A percentile compares a stretch with the other conserved stretches of the same genome.
phyloP scores from a whole-genome alignment of 2,113 vertebrate genomes.

The Leucopsar rothschildi region DNA sequence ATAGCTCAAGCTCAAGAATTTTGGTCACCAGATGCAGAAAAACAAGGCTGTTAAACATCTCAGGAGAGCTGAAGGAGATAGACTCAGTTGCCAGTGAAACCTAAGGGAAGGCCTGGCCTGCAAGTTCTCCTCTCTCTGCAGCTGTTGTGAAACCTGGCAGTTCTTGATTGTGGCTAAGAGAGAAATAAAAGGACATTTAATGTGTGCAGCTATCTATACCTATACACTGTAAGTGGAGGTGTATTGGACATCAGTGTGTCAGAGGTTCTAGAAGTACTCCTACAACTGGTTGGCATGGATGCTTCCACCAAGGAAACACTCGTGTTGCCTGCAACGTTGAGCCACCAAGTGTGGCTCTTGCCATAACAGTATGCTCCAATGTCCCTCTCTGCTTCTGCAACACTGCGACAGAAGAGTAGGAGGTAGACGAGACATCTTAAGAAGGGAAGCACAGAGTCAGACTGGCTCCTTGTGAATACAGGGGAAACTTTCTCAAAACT shows the following conservation, averaged over 20 bases:
- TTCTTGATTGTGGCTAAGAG: not conserved
- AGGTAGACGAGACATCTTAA: not conserved
- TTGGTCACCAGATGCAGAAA: not conserved
- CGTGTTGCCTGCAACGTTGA: accelerated
- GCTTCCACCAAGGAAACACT: accelerated
- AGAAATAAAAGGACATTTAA: not conserved
- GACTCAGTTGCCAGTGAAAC: not conserved
- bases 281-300: not conserved
- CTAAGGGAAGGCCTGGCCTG: not conserved
- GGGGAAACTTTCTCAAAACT: not conserved
- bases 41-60: not conserved
- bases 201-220: not conserved
- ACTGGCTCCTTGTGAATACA: not conserved
- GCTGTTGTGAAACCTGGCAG: not conserved
- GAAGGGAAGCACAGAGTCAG: not conserved
- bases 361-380: accelerated
- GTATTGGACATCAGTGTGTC: not conserved
- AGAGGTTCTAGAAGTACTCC: not conserved
- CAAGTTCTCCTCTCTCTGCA: not conserved
- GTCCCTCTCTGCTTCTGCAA: not conserved
- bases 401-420: not conserved
- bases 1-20: not conserved
- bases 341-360: not conserved
- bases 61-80: not conserved
- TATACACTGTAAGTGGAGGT: not conserved